Evolutionary conservation across 2,888 invertebrate species (phyloP).

Genomic region (Agrochola macilenta): DNA sequence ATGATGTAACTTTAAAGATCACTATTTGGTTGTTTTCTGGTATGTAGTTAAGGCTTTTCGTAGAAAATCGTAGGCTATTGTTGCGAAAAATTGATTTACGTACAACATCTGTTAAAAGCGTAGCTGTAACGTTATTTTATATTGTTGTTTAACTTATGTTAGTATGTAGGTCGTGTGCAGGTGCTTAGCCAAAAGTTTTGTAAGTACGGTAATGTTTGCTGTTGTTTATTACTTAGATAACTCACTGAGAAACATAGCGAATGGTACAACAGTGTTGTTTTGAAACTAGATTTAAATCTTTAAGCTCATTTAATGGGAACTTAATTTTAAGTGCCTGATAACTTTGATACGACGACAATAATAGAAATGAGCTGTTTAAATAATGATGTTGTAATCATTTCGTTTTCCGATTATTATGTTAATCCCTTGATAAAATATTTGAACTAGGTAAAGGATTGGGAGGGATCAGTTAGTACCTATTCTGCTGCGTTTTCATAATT

Average conservation of each 20-base stretch:
- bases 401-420: constrained; percentile 23
- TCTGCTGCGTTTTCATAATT: too few species aligned
- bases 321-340: constrained; percentile 54
- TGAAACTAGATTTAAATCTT: constrained; percentile 45
- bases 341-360: constrained; percentile 30
- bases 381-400: constrained; percentile 29
- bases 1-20: constrained; percentile 49
- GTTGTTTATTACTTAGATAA: constrained; percentile 54
- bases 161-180: constrained; percentile 70
- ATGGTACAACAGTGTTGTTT: constrained; percentile 36
- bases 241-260: constrained; percentile 49
- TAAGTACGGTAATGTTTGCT: constrained; percentile 51
- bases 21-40: constrained; percentile 34
- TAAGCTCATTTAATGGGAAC: constrained; percentile 44
- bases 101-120: constrained; percentile 83
- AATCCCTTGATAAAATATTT: constrained; percentile 34
- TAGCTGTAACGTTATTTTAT: constrained; percentile 74
- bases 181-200: constrained; percentile 62
- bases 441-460: not conserved
- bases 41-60: constrained; percentile 53
- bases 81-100: constrained; percentile 90
- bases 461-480: not conserved
- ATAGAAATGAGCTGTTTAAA: constrained; percentile 43
- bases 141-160: constrained; percentile 73
- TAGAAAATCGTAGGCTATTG: constrained; percentile 73